Evolutionary conservation across 2,888 invertebrate species (phyloP).

Genomic region (Argyra leucocephala): DNA sequence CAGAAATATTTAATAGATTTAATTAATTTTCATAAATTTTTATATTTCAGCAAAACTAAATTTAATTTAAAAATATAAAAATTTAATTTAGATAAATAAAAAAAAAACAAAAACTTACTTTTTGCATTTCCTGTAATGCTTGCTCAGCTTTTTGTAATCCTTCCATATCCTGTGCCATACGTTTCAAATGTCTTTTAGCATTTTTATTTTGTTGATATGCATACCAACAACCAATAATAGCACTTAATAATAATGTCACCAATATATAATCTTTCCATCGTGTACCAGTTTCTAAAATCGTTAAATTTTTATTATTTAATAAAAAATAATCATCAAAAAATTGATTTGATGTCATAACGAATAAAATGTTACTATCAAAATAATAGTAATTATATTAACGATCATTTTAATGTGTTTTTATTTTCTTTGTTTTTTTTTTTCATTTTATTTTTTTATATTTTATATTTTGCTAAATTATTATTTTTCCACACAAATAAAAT

Average conservation of each 20-base stretch:
- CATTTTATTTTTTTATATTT: background rate
- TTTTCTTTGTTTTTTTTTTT: background rate
- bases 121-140: conserved; percentile 75
- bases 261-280: conserved; percentile 85
- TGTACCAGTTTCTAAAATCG: conserved; percentile 57
- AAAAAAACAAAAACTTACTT: conserved; percentile 44
- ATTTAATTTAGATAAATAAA: too few species aligned
- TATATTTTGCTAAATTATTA: background rate
- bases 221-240: conserved; percentile 83
- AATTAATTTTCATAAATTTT: too few species aligned
- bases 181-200: conserved; percentile 72
- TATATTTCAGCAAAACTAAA: too few species aligned
- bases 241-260: conserved; percentile 71
- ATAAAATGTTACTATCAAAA: background rate
- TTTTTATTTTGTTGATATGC: conserved; percentile 83
- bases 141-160: conserved; percentile 81
- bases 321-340: background rate
- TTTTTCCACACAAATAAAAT: background rate
- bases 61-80: too few species aligned
- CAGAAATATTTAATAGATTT: too few species aligned
- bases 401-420: background rate
- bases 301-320: background rate
- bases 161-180: conserved; percentile 93
- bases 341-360: background rate
- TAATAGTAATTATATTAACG: background rate